Base-by-base conservation (phyloP, 2,888 invertebrate species). In the Yponomeuta evonymella region DNA sequence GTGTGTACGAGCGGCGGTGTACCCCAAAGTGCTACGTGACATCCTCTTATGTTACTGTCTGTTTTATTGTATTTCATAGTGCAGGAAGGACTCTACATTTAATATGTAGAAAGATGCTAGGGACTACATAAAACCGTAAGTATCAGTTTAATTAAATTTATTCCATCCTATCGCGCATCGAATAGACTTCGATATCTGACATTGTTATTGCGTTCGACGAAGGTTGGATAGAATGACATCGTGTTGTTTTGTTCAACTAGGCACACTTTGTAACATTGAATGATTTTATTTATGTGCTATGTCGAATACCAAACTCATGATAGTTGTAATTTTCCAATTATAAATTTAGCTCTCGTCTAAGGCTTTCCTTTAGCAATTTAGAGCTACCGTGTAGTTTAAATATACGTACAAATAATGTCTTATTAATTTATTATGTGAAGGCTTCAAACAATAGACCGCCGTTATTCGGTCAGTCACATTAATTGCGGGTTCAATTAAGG, bases 391-490 rank as follows among this genome's bases (percentile, higher is more conserved):
- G 3, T 58, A 15, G 51, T 58, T 58, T 12, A 12, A 12, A 12
- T 5, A 15, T 15, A 58, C 15, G 4, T 58, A 58, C 51, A 15
- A 58, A 58, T 58, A 58, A 15, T 58, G 51, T 5, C 15, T 3
- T 58, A 58, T 58, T 58, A 58, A 58, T 36, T 30, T 36, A 63
- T 69, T 70, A 43, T 8, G 43, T 43, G 76, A 75, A 73, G 75
- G 72, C 72, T 66, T 70, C 73, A 36, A 76, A 79, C 79, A 80
- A 80, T 77, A 78, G 77, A 69, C 71, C 72, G 73, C 76, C 75
- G 74, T 77, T 75, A 75, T 74, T 77, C 82, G 81, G 82, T 82
- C 81, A 82, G 75, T 80, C 81, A 79, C 82, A 80, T 79, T 82
- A 80, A 84, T 83, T 83, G 81, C 78, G 76, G 75, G 75, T 76